A percentile compares a stretch with the other conserved stretches of the same genome.
phyloP scores from a whole-genome alignment of 2,888 invertebrate species.

The Dioctria rufipes region DNA sequence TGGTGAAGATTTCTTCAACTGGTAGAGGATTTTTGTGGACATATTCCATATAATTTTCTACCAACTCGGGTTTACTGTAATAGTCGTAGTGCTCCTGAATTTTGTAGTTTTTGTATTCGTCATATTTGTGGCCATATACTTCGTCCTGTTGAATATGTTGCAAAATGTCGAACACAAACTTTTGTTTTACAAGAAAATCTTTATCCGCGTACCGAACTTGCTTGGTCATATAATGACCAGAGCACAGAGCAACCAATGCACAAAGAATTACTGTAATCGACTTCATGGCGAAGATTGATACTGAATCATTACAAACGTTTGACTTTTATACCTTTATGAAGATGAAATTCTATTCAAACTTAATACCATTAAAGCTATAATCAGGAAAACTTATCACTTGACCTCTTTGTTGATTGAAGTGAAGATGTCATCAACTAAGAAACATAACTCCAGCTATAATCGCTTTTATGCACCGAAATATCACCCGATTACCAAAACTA shows the following conservation, averaged over 20 bases:
- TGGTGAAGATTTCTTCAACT: constrained; percentile 66
- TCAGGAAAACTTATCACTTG: neutral
- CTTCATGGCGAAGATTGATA: constrained; percentile 67
- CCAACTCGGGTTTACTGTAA: constrained; percentile 75
- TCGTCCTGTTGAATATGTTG: constrained; percentile 77
- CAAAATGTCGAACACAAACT: constrained; percentile 73
- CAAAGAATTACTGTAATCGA: constrained; percentile 64
- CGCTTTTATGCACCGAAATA: neutral
- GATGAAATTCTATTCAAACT: neutral
- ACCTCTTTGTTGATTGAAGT: neutral
- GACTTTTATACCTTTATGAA: constrained; percentile 29
- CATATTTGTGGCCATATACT: constrained; percentile 66
- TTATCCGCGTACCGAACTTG: constrained; percentile 72
- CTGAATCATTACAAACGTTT: neutral
- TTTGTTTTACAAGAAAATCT: constrained; percentile 72
- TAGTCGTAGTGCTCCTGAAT: constrained; percentile 76
- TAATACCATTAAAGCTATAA: neutral
- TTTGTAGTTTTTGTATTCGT: constrained; percentile 75
- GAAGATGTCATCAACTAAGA: neutral
- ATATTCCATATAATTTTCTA: constrained; percentile 74
- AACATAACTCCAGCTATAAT: neutral
- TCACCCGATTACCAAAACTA: neutral
- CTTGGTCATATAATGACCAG: constrained; percentile 61
- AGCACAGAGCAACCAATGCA: constrained; percentile 63
- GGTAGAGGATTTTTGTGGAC: constrained; percentile 73